Conservation (phyloP, 1,140 invertebrate genomes). For the Rhysida immarginata region DNA sequence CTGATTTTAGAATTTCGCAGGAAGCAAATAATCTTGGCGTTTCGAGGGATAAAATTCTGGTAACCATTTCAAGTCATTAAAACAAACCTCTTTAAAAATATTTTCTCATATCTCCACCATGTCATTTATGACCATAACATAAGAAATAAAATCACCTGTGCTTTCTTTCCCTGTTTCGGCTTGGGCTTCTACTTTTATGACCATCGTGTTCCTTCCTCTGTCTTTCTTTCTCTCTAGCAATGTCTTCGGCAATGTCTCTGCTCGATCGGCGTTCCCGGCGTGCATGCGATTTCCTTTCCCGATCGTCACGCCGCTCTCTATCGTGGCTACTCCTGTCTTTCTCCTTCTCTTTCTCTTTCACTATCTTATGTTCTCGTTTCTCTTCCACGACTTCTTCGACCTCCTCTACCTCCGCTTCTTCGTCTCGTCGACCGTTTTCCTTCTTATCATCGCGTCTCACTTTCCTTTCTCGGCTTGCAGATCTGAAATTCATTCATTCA, state of each 20-base stretch:
- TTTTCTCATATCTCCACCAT: too few relatives aligned
- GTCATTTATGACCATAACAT: too few relatives aligned
- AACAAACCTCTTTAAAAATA: too few relatives aligned
- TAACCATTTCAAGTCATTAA: too few relatives aligned
- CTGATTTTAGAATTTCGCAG: too few relatives aligned
- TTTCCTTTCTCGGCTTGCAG: slow-evolving; percentile 5
- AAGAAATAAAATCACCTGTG: too few relatives aligned
- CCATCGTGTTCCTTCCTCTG: background rate
- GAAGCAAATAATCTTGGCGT: too few relatives aligned
- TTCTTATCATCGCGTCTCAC: slow-evolving; percentile 1
- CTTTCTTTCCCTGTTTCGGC: background rate
- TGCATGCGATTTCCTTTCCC: background rate
- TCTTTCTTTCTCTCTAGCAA: background rate
- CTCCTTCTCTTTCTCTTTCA: background rate
- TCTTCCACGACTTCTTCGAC: background rate
- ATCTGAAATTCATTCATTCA: too few relatives aligned
- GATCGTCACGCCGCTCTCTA: background rate
- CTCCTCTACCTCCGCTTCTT: background rate
- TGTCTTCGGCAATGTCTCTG: background rate
- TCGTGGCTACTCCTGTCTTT: background rate
- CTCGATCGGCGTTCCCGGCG: background rate
- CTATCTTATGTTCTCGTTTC: background rate
- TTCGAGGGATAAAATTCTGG: too few relatives aligned
- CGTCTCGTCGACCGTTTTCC: slow-evolving; percentile 10
- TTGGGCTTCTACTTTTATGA: background rate